Evolutionary conservation across 23 tunicate species (phyloP).

Genomic region (Styela plicata): DNA sequence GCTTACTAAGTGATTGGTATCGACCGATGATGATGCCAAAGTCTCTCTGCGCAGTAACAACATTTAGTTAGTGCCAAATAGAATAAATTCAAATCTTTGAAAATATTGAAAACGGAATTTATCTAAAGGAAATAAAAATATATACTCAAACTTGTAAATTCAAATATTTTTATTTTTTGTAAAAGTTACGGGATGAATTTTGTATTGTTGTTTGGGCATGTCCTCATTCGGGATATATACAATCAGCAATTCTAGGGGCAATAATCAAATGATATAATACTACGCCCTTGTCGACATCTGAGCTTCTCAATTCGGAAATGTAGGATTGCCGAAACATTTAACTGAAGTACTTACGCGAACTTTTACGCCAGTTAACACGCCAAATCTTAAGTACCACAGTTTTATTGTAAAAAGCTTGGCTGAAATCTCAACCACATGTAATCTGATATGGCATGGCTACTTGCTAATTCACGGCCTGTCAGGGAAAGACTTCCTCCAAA

Average conservation of each 20-base stretch:
- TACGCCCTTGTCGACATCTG: no score
- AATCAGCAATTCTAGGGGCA: no score
- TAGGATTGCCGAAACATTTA: not conserved
- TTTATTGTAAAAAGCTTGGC: conserved; percentile 25
- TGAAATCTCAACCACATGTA: not conserved
- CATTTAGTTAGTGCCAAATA: not conserved
- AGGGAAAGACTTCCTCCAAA: conserved; percentile 13
- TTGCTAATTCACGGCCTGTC: conserved; percentile 14
- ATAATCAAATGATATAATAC: no score
- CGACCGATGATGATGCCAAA: not conserved
- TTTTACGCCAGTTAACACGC: conserved; percentile 11
- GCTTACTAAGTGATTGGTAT: not conserved
- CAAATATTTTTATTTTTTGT: no score
- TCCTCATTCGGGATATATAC: no score
- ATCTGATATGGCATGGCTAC: conserved; percentile 22
- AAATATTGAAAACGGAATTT: no score
- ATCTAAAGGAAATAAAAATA: no score
- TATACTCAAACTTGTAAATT: no score
- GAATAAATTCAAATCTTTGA: no score
- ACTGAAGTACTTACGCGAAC: not conserved
- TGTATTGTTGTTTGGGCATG: no score
- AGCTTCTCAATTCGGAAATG: not conserved
- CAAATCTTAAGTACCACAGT: conserved; percentile 9
- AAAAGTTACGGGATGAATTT: no score
- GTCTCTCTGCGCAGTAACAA: not conserved